Evolutionary conservation across 2,888 invertebrate species (phyloP).

Genomic region (Falcaria lacertinaria): DNA sequence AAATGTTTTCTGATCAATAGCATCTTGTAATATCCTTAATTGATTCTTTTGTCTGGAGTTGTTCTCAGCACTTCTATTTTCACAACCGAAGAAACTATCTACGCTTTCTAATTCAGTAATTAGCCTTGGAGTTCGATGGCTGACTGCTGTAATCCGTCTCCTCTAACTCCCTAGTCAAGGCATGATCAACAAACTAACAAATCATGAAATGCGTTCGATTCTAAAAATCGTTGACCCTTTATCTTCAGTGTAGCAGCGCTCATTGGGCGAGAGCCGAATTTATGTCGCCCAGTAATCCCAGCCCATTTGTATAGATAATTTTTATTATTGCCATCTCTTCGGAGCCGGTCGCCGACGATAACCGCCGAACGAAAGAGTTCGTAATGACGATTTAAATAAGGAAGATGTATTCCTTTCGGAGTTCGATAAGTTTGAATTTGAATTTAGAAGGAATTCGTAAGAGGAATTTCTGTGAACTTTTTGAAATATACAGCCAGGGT

Average conservation of each 20-base stretch:
- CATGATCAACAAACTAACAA: conserved; percentile 37
- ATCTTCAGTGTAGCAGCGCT: conserved; percentile 65
- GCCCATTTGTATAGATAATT: conserved; percentile 80
- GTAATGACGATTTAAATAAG: conserved; percentile 79
- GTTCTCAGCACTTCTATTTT: too few relatives aligned
- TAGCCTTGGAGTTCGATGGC: too few relatives aligned
- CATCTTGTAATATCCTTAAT: too few relatives aligned
- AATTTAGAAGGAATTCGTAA: conserved; percentile 61
- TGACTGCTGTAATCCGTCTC: too few relatives aligned
- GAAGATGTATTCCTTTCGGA: conserved; percentile 75
- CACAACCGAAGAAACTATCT: too few relatives aligned
- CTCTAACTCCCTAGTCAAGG: not conserved
- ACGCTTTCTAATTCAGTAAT: too few relatives aligned
- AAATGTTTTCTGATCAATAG: too few relatives aligned
- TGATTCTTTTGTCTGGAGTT: too few relatives aligned
- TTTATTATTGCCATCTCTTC: conserved; percentile 79
- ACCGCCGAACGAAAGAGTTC: conserved; percentile 74
- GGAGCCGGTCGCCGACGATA: conserved; percentile 71
- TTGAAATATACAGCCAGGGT: conserved; percentile 45
- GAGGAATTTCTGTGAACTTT: conserved; percentile 45
- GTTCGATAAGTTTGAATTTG: conserved; percentile 68
- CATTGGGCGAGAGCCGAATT: conserved; percentile 77
- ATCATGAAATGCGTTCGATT: conserved; percentile 41
- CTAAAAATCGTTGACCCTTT: conserved; percentile 77
- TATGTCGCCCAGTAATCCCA: conserved; percentile 77